These are phyloP conservation scores for Pristionchus pacificus DNA, from an alignment of 1,140 invertebrate species.

Conservation along the genomic window DNA sequence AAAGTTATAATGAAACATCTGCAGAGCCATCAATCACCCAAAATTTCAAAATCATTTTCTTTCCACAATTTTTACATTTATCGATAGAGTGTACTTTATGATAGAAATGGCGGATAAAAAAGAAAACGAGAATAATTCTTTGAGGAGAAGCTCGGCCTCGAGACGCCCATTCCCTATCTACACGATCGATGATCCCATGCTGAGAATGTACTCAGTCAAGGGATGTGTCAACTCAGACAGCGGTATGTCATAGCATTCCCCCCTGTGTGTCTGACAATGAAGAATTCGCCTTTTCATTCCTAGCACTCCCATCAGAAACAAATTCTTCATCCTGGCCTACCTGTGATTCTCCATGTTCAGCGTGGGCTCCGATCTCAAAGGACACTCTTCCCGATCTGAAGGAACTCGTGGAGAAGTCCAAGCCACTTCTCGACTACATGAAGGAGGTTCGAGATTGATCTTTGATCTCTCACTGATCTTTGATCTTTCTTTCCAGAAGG, in stretches of 20 bases:
- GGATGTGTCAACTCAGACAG: conserved; percentile 14
- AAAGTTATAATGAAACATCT: too few relatives aligned
- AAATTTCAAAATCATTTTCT: too few relatives aligned
- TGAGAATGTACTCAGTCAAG: conserved; percentile 38
- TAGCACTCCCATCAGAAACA: too few relatives aligned
- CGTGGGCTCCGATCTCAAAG: conserved; percentile 32
- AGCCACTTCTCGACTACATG: not conserved
- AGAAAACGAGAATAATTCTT: not conserved
- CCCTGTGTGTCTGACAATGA: too few relatives aligned
- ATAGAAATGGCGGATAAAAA: too few relatives aligned
- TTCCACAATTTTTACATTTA: too few relatives aligned
- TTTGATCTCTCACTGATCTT: too few relatives aligned
- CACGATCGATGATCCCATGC: conserved; percentile 39
- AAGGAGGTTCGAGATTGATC: not conserved
- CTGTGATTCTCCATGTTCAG: conserved; percentile 10
- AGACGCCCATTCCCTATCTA: conserved; percentile 41
- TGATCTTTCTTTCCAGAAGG: not conserved
- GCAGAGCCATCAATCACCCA: too few relatives aligned
- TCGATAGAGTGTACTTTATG: too few relatives aligned
- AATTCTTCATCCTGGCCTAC: not conserved
- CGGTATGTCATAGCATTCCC: too few relatives aligned
- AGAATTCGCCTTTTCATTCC: too few relatives aligned
- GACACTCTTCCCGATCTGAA: conserved; percentile 35
- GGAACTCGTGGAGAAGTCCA: not conserved
- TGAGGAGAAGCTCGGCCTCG: conserved; percentile 20